Conservation (phyloP, 2,113 vertebrate species). For the Anser cygnoides region DNA sequence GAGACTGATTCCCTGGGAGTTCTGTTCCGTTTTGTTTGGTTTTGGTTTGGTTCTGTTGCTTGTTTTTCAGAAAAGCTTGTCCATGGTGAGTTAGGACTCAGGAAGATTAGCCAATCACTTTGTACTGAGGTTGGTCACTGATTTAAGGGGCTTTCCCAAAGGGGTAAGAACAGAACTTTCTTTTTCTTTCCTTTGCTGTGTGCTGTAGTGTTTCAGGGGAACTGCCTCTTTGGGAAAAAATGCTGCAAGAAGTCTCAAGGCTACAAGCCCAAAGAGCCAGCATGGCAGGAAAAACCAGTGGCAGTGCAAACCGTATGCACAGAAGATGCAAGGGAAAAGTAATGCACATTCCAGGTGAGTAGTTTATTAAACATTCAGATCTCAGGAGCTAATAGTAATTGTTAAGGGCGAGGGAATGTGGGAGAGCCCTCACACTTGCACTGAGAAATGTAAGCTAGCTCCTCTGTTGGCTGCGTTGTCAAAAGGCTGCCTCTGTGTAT, state of each 20-base stretch:
- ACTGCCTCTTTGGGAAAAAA: neutral
- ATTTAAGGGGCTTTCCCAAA: neutral
- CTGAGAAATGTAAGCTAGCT: neutral
- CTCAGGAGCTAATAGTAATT: neutral
- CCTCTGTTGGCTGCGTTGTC: rapidly evolving
- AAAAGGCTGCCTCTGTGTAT: neutral
- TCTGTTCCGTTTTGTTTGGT: neutral
- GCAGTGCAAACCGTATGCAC: neutral
- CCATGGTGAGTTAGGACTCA: rapidly evolving
- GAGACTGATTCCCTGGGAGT: neutral
- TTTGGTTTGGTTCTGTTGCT: neutral
- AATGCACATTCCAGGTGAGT: neutral
- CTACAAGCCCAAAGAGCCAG: neutral
- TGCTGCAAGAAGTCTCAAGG: neutral
- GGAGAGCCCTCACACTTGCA: neutral
- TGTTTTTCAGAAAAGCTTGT: neutral
- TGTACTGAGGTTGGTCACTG: neutral
- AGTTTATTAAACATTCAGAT: neutral
- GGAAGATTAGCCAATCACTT: neutral
- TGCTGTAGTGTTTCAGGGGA: neutral
- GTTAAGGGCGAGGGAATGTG: neutral
- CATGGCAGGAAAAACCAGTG: neutral
- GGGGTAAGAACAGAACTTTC: neutral
- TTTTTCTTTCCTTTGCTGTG: neutral
- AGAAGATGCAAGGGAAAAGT: neutral